Base-by-base conservation (phyloP, 2,888 invertebrate species). In the Melangyna quadrimaculata region DNA sequence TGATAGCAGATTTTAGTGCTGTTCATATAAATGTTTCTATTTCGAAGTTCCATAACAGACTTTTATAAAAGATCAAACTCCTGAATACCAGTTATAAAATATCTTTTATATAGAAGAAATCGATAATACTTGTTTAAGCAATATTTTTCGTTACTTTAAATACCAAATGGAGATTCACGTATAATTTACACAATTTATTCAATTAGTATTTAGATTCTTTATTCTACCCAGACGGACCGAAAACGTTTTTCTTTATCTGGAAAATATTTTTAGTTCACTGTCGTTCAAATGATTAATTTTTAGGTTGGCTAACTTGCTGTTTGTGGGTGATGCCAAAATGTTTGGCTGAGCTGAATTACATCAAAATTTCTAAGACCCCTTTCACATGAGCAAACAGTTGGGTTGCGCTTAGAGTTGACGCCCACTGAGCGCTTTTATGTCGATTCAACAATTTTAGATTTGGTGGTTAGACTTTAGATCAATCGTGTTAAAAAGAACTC, bases 101-200 rank as follows among this genome's bases (percentile, higher is more conserved):
- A n/a, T n/a, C n/a, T n/a, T n/a, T n/a, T n/a, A n/a, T n/a, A 32
- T 19, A 19, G 19, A 32, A 14, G 29, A 19, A 45, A 61, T 61
- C 37, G 24, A 61, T 35, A 8, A 32, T 59, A 14, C 37, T 45
- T n/a, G 3, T 63, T 17, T 43, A 45, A 19, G 14, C 17, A 45
- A 19, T 12, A 2, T 17, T 29, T 45, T 45, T 45, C 7, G 17
- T 32, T 1, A 7, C 3, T 35, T 45, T 17, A 7, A 17, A 32
- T 27, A 22, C 14, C 3, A 59, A 22, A 29, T 5, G 4, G 29
- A 48, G 14, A 27, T 74, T 70, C 29, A 84, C 79, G 29, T 40
- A 32, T 6, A 69, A 84, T 80, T 79, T 79, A 43, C 14, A 48
- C 48, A 5, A 9, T 72, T 63, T 71, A 63, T 69, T 40, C 22